Conservation (phyloP, 1,140 invertebrate species). For the Rhyzopertha dominica region DNA sequence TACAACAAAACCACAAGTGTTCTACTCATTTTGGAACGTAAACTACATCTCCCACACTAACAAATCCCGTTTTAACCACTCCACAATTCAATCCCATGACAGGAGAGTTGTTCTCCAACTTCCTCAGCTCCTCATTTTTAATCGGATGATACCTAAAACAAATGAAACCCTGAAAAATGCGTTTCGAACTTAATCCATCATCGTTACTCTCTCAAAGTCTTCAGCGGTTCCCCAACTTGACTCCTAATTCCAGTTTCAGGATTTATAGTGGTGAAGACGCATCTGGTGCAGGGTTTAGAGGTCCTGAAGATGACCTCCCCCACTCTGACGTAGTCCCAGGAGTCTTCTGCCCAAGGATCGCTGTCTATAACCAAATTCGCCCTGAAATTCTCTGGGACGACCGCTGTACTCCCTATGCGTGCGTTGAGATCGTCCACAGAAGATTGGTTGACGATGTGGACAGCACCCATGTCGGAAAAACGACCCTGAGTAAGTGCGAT, state of each 20-base stretch:
- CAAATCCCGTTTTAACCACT: conserved; percentile 27
- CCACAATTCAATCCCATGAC: conserved; percentile 35
- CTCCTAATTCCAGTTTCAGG: conserved; percentile 50
- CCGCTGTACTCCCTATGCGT: conserved; percentile 48
- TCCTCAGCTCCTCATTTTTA: conserved; percentile 25
- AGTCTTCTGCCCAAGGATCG: conserved; percentile 59
- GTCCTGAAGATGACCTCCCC: conserved; percentile 56
- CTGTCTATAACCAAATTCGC: conserved; percentile 65
- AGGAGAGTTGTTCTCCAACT: no score
- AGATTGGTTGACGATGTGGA: conserved; percentile 54
- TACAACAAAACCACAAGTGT: no score
- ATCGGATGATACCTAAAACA: conserved; percentile 32
- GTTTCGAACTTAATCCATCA: no score
- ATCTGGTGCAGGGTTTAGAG: conserved; percentile 61
- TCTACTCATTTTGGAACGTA: conserved; percentile 14
- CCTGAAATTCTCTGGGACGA: conserved; percentile 57
- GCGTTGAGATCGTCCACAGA: conserved; percentile 61
- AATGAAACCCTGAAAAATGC: conserved; percentile 9
- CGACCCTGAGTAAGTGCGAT: conserved; percentile 33
- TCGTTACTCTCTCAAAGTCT: conserved; percentile 49
- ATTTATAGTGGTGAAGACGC: conserved; percentile 56
- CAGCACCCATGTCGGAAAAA: conserved; percentile 31
- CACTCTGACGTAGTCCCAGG: conserved; percentile 67
- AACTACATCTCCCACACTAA: conserved; percentile 33
- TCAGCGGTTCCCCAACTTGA: conserved; percentile 52